Percentiles rank a stretch among this genome's conserved stretches.
Evolutionary conservation across 2,113 vertebrate species (phyloP).

Genomic region (Scytalopus superciliaris): DNA sequence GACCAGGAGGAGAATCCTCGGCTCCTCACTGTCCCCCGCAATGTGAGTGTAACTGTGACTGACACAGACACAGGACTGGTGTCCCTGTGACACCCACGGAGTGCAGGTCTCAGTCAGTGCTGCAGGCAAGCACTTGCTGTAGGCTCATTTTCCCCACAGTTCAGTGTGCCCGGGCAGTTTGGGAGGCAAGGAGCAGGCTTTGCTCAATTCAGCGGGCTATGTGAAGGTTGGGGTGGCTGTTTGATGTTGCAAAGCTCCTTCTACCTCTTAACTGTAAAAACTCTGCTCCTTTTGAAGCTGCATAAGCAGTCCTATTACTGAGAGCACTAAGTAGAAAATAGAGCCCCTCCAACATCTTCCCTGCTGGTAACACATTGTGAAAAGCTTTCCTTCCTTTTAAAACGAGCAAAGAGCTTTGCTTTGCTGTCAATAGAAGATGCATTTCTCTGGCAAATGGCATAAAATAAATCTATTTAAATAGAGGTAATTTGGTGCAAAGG

Average conservation of each 20-base stretch:
- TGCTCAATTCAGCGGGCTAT: not conserved
- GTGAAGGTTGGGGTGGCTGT: not conserved
- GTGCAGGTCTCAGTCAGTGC: not conserved
- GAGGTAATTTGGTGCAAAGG: constrained; percentile 35
- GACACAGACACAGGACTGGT: not conserved
- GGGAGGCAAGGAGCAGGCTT: not conserved
- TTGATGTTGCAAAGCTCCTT: not conserved
- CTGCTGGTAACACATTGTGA: not conserved
- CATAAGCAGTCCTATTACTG: not conserved
- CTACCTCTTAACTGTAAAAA: not conserved
- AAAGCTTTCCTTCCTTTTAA: constrained; percentile 12
- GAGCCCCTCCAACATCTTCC: not conserved
- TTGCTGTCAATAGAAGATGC: constrained; percentile 4
- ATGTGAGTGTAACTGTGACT: not conserved
- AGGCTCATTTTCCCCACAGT: not conserved
- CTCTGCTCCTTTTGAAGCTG: not conserved
- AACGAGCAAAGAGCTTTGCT: not conserved
- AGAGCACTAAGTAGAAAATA: constrained; percentile 9
- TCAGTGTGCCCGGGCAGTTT: not conserved
- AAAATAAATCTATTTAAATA: constrained; percentile 47
- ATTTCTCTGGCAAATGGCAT: not conserved
- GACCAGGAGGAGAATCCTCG: not conserved
- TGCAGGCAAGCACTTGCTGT: not conserved
- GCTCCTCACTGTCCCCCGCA: not conserved
- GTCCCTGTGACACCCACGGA: not conserved